These are phyloP conservation scores for Tenthredo livida DNA, from an alignment of 2,888 invertebrate species.

Conservation along the genomic window DNA sequence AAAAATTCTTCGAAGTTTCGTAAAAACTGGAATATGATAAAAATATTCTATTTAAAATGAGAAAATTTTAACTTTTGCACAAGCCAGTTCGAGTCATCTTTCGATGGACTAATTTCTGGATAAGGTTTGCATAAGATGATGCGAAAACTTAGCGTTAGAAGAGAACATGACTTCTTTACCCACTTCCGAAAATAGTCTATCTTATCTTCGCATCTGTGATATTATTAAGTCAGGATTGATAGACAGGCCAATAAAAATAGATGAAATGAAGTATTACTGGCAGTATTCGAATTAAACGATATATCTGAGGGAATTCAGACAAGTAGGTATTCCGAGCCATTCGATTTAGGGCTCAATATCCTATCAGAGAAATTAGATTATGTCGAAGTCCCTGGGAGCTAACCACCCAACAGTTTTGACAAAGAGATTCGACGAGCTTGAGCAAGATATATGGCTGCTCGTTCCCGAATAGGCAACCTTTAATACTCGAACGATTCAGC, in stretches of 20 bases:
- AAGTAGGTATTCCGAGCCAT: slow-evolving; percentile 6
- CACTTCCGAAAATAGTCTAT: neutral
- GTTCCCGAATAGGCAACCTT: neutral
- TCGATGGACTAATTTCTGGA: too few species aligned
- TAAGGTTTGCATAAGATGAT: too few species aligned
- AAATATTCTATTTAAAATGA: too few species aligned
- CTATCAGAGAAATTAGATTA: slow-evolving; percentile 18
- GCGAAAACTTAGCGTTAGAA: too few species aligned
- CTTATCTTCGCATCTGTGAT: neutral
- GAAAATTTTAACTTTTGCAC: too few species aligned
- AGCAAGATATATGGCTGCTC: neutral
- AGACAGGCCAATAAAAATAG: neutral
- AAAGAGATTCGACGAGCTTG: neutral
- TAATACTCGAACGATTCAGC: slow-evolving; percentile 4
- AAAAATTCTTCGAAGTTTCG: neutral
- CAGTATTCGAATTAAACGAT: neutral
- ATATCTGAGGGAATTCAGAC: neutral
- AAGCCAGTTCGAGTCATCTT: too few species aligned
- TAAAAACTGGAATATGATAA: neutral
- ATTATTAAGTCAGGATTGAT: neutral
- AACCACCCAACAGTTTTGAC: neutral
- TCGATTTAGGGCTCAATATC: neutral
- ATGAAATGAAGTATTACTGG: neutral
- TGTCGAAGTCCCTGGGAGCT: neutral
- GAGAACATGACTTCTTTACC: neutral